Percentiles rank a stretch among this genome's conserved stretches.
phyloP scores from a whole-genome alignment of 2,888 invertebrate genomes.

The Adineta ricciae region DNA sequence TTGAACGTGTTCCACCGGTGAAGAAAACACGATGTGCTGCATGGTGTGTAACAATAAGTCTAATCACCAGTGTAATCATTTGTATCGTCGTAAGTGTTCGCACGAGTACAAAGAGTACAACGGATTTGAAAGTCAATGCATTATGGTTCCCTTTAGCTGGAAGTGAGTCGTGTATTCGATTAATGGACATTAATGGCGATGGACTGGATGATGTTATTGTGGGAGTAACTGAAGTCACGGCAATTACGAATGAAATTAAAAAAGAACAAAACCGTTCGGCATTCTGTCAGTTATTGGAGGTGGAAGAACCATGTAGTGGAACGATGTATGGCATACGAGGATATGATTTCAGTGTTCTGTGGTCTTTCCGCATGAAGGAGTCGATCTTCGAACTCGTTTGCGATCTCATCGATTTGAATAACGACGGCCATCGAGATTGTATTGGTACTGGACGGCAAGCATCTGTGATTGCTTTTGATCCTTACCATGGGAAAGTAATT shows the following conservation, averaged over 20 bases:
- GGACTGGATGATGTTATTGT: conserved; percentile 42
- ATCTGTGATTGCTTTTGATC: conserved; percentile 42
- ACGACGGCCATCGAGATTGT: conserved; percentile 44
- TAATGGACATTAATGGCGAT: conserved; percentile 45
- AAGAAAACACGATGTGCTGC: background rate
- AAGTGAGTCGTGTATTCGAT: conserved; percentile 39
- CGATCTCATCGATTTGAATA: conserved; percentile 42
- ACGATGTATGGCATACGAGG: conserved; percentile 42
- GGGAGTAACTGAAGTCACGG: conserved; percentile 35
- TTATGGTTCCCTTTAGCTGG: conserved; percentile 2
- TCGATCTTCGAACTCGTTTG: conserved; percentile 41
- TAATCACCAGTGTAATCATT: background rate
- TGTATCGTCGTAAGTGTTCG: background rate
- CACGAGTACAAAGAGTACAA: background rate
- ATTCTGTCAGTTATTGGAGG: background rate
- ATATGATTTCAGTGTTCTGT: conserved; percentile 41
- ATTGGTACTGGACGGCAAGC: conserved; percentile 42
- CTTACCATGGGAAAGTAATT: conserved; percentile 39
- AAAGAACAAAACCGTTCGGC: conserved; percentile 28
- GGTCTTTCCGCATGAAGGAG: conserved; percentile 39
- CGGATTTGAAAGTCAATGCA: background rate
- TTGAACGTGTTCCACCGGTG: background rate
- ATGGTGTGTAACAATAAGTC: background rate
- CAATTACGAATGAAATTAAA: conserved; percentile 27
- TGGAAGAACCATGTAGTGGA: conserved; percentile 35